Percentiles rank a stretch among this genome's conserved stretches.
phyloP scores from a whole-genome alignment of 2,888 invertebrate genomes.

The Nematopogon swammerdamellus region DNA sequence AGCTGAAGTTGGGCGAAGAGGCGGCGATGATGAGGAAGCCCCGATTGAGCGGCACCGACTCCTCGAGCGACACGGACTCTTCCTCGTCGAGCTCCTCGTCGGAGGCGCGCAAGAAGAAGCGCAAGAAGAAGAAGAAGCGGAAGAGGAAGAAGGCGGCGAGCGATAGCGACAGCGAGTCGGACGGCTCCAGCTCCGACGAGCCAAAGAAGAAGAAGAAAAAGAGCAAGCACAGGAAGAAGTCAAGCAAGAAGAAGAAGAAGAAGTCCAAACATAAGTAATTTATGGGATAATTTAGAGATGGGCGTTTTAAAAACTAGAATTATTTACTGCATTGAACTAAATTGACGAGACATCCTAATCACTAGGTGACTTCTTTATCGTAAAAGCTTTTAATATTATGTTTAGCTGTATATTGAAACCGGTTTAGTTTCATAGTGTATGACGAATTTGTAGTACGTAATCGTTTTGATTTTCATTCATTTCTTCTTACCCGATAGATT shows the following conservation, averaged over 20 bases:
- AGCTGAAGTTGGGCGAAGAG: slow-evolving; percentile 21
- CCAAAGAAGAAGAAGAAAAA: slow-evolving; percentile 67
- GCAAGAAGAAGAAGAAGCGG: slow-evolving; percentile 62
- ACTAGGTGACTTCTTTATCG: no score
- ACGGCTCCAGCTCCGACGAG: slow-evolving; percentile 62
- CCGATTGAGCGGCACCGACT: slow-evolving; percentile 41
- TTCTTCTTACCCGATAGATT: no score
- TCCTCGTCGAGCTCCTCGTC: slow-evolving; percentile 49
- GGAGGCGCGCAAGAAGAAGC: slow-evolving; percentile 57
- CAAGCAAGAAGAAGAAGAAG: slow-evolving; percentile 71
- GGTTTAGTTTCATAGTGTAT: no score
- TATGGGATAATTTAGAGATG: no score
- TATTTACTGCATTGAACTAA: no score
- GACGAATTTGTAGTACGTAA: no score
- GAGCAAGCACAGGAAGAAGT: slow-evolving; percentile 66
- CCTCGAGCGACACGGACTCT: slow-evolving; percentile 43
- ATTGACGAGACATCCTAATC: no score
- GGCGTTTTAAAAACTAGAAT: no score
- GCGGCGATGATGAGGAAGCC: no score
- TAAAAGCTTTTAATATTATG: no score
- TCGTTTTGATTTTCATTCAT: no score
- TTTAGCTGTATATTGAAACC: no score
- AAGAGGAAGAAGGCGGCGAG: slow-evolving; percentile 60
- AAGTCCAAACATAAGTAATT: slow-evolving; percentile 44
- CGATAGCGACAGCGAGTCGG: slow-evolving; percentile 62